A percentile compares a stretch with the other conserved stretches of the same genome.
Conservation (phyloP, 1,140 invertebrate genomes). For the Dufourea novaeangliae region DNA sequence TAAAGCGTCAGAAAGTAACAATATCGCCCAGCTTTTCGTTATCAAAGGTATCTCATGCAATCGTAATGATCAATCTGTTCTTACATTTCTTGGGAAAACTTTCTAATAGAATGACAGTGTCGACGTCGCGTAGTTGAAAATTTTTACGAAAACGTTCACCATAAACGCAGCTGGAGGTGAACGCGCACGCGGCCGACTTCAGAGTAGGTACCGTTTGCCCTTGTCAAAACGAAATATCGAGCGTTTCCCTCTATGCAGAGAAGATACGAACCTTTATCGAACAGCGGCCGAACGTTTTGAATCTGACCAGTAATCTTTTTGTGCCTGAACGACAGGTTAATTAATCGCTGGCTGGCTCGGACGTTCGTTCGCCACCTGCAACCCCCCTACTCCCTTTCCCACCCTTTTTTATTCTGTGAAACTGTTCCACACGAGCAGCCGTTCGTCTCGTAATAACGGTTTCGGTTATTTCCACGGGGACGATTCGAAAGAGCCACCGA, state of each 20-base stretch:
- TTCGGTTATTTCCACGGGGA: not conserved
- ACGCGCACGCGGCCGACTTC: constrained; percentile 6
- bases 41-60: not conserved
- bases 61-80: not conserved
- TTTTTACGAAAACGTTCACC: constrained; percentile 16
- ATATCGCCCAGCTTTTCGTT: too few species aligned
- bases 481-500: not conserved
- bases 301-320: constrained; percentile 35
- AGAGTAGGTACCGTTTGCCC: not conserved
- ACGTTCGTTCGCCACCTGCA: constrained; percentile 35
- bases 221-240: not conserved
- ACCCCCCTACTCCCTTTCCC: too few species aligned
- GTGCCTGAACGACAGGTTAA: constrained; percentile 45
- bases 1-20: not conserved
- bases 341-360: constrained; percentile 31
- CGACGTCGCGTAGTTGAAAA: not conserved
- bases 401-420: constrained; percentile 18
- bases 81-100: not conserved
- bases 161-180: too few species aligned
- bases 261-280: constrained; percentile 12
- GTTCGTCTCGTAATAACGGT: constrained; percentile 22
- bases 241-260: too few species aligned
- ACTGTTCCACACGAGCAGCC: not conserved
- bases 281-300: constrained; percentile 26
- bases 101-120: not conserved